Conservation (phyloP, 1,140 invertebrate genomes). For the Notospermus geniculatus region DNA sequence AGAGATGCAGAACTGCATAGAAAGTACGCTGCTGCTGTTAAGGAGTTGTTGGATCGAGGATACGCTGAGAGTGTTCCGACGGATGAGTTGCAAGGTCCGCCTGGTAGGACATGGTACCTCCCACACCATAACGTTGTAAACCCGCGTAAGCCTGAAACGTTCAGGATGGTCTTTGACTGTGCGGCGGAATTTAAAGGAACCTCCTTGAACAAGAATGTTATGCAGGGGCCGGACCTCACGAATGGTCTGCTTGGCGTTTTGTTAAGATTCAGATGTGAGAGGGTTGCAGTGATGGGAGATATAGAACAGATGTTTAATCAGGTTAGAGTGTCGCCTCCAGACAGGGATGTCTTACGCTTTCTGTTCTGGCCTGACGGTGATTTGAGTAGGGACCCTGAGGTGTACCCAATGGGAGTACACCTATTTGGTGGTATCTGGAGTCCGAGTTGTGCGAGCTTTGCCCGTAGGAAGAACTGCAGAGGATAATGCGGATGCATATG, state of each 20-base stretch:
- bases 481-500: conserved; percentile 6
- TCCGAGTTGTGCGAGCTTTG: conserved; percentile 23
- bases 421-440: conserved; percentile 25
- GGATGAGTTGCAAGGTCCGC: not conserved
- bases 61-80: not conserved
- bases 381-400: conserved; percentile 12
- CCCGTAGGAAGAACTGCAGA: conserved; percentile 19
- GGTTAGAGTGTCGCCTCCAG: conserved; percentile 15
- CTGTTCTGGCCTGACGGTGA: conserved; percentile 21
- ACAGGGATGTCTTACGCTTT: conserved; percentile 21
- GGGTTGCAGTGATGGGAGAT: conserved; percentile 25
- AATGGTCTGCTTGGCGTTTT: conserved; percentile 30
- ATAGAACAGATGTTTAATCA: conserved; percentile 31
- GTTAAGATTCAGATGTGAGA: conserved; percentile 24
- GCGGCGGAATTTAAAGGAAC: conserved; percentile 21
- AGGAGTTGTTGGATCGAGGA: not conserved
- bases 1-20: not conserved
- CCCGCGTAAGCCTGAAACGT: conserved; percentile 23
- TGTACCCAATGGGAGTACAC: conserved; percentile 26
- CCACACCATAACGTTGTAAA: conserved; percentile 27
- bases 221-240: conserved; percentile 49
- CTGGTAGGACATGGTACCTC: conserved; percentile 23
- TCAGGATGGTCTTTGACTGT: conserved; percentile 30
- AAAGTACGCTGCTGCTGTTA: not conserved
- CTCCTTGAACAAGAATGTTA: conserved; percentile 34